Evolutionary conservation across 92 coral and sea anemone genomes (phyloP), one percentile per base, ranked within the genome.

Genomic region (Nematostella vectensis): DNA sequence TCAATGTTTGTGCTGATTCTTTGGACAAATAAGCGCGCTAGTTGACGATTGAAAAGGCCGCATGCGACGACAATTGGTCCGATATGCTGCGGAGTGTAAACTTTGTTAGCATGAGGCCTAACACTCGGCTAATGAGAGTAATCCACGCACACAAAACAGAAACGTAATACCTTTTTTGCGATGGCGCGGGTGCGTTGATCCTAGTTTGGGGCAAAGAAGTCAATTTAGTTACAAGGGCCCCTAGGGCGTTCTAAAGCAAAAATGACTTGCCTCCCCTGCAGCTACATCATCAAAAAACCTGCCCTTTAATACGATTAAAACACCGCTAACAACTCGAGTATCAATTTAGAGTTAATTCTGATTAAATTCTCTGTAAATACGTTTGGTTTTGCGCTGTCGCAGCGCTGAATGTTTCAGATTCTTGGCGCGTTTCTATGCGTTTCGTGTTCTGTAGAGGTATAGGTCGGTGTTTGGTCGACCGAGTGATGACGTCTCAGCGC

Each of bases 201-300:
- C 9, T 22, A 33, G 71, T 24, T 60, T 58, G 71, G 61, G 71
- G 71, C 62, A 65, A 65, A 39, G 31, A 31, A 28, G 63, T 50
- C 15, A 36, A 49, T 26, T 25, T 40, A 19, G 44, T 53, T 17
- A 42, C 56, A 39, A 11, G 11, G 19, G 36, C 45, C 50, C 72
- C 72, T 59, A 54, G 55, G 48, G 47, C 50, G 59, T 57, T 50
- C 61, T 51, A 31, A 20, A 49, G 25, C n/a, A n/a, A n/a, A n/a
- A n/a, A n/a, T n/a, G n/a, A n/a, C n/a, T n/a, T n/a, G n/a, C n/a
- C n/a, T 40, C 29, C 36, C 2, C 29, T 45, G 15, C 50, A 29
- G 28, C 36, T 38, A 44, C 24, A 27, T 20, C 23, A 55, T 31
- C 11, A 43, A 33, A 27, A 42, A 2, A 18, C 33, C 55, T 50